Base-by-base conservation (phyloP, 2,888 invertebrate genomes). In the Drosophila recens region DNA sequence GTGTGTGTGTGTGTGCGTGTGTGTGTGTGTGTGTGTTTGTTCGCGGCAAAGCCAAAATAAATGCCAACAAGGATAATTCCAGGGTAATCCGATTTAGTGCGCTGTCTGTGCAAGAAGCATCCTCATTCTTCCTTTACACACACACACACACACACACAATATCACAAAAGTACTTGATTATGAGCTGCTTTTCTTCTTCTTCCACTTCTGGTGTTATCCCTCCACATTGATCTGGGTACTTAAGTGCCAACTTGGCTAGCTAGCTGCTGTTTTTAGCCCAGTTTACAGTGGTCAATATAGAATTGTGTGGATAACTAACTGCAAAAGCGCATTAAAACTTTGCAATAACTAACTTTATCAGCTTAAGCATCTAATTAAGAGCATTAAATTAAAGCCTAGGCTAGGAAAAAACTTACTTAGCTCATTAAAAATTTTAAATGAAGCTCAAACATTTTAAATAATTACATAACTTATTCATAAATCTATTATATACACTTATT, bases 41-140 rank as follows among this genome's bases (percentile, higher is more conserved):
- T 34, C 34, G 52, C 10, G 42, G 51, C 66, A 64, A 64, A 74
- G 72, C 78, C 81, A 72, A 78, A 83, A 89, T 87, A 84, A 84
- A 84, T 89, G 79, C 90, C 90, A 89, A 83, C 89, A 86, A 87
- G 87, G 75, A 90, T 86, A 89, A 86, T 90, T 83, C 86, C 57
- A 53, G 71, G 70, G 71, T 90, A 86, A 86, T 90, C 90, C 90
- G 85, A 90, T 90, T 86, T 90, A 74, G 72, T 86, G 58, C 80
- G 74, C 71, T 72, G 81, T 72, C 69, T 58, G 59, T 67, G 48
- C 34, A 27, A 36, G 13, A 52, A 62, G 13, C 52, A 40, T 40
- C 30, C 51, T 13, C 67, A 27, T 53, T 2, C 61, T 34, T 34
- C 46, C 34, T 34, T 27, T 57, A 43, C 43, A 57, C 65, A 40